Percentiles rank a stretch among this genome's conserved stretches.
These are phyloP conservation scores for Harpalus rufipes DNA, from an alignment of 2,888 invertebrate genomes.

Conservation along the genomic window DNA sequence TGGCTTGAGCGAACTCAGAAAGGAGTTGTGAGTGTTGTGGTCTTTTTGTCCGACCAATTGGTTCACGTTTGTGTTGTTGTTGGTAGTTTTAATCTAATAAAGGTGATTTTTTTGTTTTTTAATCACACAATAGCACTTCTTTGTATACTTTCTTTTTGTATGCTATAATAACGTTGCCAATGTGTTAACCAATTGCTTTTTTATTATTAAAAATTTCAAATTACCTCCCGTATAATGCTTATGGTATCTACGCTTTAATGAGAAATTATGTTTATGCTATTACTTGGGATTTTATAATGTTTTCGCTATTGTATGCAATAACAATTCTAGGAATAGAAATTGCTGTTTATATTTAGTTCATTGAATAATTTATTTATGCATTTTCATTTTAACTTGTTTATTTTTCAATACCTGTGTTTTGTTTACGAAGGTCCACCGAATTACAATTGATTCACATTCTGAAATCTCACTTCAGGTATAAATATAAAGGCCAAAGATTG, in stretches of 20 bases:
- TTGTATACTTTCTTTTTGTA: constrained; percentile 14
- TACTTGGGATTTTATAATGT: background rate
- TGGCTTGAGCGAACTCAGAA: constrained; percentile 33
- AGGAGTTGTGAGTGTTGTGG: constrained; percentile 1
- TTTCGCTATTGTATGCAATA: background rate
- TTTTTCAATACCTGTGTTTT: background rate
- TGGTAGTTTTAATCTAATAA: constrained; percentile 47
- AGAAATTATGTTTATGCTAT: background rate
- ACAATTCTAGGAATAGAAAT: background rate
- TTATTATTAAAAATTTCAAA: constrained; percentile 15
- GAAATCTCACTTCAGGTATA: background rate
- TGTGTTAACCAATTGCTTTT: constrained; percentile 27
- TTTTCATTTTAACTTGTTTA: background rate
- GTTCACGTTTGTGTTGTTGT: constrained; percentile 42
- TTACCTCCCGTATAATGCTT: background rate
- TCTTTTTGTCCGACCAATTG: constrained; percentile 38
- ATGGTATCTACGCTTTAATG: background rate
- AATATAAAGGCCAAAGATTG: background rate
- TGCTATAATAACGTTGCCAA: constrained; percentile 1
- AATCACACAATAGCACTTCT: constrained; percentile 10
- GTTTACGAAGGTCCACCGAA: background rate
- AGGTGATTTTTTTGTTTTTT: constrained; percentile 40
- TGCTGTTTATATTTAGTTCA: background rate
- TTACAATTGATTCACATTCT: background rate
- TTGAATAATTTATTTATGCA: background rate